Evolutionary conservation across 2,888 invertebrate species (phyloP), one percentile per base, ranked within the genome.

Genomic region (Aricia artaxerxes): DNA sequence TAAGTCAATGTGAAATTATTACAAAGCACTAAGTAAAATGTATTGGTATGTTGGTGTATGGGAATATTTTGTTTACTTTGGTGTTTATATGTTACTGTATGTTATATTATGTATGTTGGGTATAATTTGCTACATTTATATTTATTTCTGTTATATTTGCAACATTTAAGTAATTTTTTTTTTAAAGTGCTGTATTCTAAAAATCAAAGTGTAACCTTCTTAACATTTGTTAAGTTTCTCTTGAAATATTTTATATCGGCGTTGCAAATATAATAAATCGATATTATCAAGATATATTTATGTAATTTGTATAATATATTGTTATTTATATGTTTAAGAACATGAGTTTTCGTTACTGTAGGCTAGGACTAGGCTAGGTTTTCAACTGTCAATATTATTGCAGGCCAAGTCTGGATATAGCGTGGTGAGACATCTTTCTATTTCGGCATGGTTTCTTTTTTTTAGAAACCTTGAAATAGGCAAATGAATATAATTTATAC

Each of bases 351-450:
- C 57, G 57, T 53, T 81, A 83, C 40, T 73, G 83, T 86, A 83
- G 84, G 85, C 83, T 81, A 80, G 64, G 64, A 24, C 83, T 81
- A 80, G 64, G 64, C 49, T 83, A 86, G 86, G 86, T 90, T 85
- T 88, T 88, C 84, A 82, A 84, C 83, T 90, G 82, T 90, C 64
- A 64, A 49, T 92, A 84, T 91, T 82, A 86, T 93, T 93, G 83
- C 93, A 93, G 93, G 93, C 86, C 86, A 91, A 85, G 85, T 84
- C 89, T 84, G 90, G 91, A 89, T 86, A 90, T 88, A 93, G 91
- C 84, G 90, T 92, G 93, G 93, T 93, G 93, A 93, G 93, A 91
- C n/a, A 83, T 84, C 85, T 89, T 88, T 84, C 85, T 82, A 86
- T 87, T 86, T 88, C 85, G 88, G 93, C 93, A 92, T 93, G 93